phyloP scores from a whole-genome alignment of 2,113 vertebrate genomes.

The Nibea coibor region DNA sequence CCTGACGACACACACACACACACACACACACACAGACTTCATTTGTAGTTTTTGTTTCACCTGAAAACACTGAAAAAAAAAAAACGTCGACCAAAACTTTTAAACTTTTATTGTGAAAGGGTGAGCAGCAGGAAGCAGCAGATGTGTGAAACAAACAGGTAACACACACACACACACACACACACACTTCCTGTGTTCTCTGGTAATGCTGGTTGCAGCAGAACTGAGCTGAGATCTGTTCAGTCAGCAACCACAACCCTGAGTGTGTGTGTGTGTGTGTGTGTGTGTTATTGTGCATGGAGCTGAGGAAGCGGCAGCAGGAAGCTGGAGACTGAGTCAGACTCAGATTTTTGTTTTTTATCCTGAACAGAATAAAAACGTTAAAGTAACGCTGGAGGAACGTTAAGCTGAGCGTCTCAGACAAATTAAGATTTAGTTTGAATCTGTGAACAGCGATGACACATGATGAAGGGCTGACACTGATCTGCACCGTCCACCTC shows the following conservation, averaged over 20 bases:
- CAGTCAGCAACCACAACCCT: slow-evolving; percentile 52
- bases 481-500: too few relatives aligned
- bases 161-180: not conserved
- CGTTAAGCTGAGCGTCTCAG: too few relatives aligned
- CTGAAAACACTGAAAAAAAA: too few relatives aligned
- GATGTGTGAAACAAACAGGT: not conserved
- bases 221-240: slow-evolving; percentile 40
- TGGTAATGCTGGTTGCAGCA: slow-evolving; percentile 26
- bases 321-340: slow-evolving; percentile 36
- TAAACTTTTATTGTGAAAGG: slow-evolving; percentile 5
- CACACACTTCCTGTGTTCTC: slow-evolving; percentile 52
- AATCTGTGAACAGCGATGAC: too few relatives aligned
- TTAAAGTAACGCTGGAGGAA: too few relatives aligned
- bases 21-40: too few relatives aligned
- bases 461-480: too few relatives aligned
- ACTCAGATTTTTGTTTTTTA: not conserved
- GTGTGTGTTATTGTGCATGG: not conserved
- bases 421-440: too few relatives aligned
- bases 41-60: too few relatives aligned
- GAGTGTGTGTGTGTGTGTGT: slow-evolving; percentile 11
- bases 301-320: slow-evolving; percentile 42
- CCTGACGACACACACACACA: slow-evolving; percentile 70
- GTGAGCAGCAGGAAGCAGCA: slow-evolving; percentile 1
- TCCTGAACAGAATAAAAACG: too few relatives aligned
- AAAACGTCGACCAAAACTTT: too few relatives aligned